These are phyloP conservation scores for Trichonephila clavipes DNA, from an alignment of 1,140 invertebrate genomes.

Conservation along the genomic window DNA sequence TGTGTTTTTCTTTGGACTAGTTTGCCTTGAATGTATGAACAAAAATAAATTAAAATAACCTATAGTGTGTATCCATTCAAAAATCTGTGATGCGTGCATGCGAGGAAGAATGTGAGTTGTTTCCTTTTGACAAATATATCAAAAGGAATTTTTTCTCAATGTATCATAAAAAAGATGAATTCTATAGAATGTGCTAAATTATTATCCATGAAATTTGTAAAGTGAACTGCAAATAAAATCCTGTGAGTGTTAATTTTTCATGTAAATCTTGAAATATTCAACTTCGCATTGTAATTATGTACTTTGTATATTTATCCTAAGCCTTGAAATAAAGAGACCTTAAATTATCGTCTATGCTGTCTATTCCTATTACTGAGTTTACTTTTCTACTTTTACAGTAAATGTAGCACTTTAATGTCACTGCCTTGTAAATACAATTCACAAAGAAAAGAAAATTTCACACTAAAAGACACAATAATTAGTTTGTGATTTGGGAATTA, in stretches of 20 bases:
- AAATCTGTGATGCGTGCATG: slow-evolving; percentile 64
- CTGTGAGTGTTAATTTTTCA: slow-evolving; percentile 63
- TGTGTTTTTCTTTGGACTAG: background rate
- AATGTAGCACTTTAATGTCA: background rate
- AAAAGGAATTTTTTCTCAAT: slow-evolving; percentile 31
- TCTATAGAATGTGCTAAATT: slow-evolving; percentile 70
- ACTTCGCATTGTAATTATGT: slow-evolving; percentile 76
- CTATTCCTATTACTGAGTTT: background rate
- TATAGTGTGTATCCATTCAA: slow-evolving; percentile 36
- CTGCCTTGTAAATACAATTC: background rate
- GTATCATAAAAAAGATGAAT: slow-evolving; percentile 66
- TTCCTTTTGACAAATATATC: background rate
- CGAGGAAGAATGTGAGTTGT: slow-evolving; percentile 13
- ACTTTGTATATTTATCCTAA: slow-evolving; percentile 76
- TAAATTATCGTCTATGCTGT: slow-evolving; percentile 68
- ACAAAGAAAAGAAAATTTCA: background rate
- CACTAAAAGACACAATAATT: background rate
- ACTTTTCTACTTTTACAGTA: background rate
- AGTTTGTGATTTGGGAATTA: no score
- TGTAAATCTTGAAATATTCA: slow-evolving; percentile 71
- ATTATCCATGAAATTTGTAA: slow-evolving; percentile 62
- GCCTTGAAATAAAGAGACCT: slow-evolving; percentile 77
- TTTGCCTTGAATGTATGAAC: slow-evolving; percentile 47
- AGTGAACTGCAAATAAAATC: slow-evolving; percentile 45
- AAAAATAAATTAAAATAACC: slow-evolving; percentile 12